Base-by-base conservation (phyloP, 2,888 invertebrate species). In the Frankliniella intonsa region DNA sequence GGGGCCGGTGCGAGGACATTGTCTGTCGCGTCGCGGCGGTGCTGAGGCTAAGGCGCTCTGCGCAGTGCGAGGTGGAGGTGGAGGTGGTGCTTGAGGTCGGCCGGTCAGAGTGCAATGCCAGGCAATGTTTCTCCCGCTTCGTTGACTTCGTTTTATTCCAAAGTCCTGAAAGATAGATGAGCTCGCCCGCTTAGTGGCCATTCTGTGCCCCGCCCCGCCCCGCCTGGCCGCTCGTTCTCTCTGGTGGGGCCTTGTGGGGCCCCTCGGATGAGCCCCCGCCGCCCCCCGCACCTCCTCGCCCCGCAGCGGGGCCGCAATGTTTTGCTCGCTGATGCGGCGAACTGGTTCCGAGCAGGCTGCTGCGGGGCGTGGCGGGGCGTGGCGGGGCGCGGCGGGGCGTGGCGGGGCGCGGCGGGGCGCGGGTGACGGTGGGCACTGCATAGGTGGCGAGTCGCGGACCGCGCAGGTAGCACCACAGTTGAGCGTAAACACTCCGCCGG, bases 381-480 rank as follows among this genome's bases (percentile, higher is more conserved):
- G 38, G 22, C n/a, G n/a, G 69, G 69, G 69, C 25, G 69, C 11
- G 69, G 69, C 7, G 69, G 22, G 69, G 69, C 10, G 22, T 5
- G 62, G 62, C 55, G 22, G 69, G 69, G 69, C 25, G 69, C 25
- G 22, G 69, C 69, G 5, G 11, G 69, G 69, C 22, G 69, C 38
- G 38, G 38, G 12, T 76, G 69, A 12, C 69, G 12, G 69, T 22
- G 69, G 69, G 22, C 22, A 76, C 69, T 76, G 69, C 69, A 76
- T 76, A 76, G 69, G 69, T 76, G 25, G 19, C 62, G 69, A 76
- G 69, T 10, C 69, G 69, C 69, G 69, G 22, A 25, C 69, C 69
- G 69, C 25, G 22, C 69, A 22, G 62, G 62, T 17, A 10, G 62
- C 69, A 25, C 69, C 69, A 38, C 38, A 76, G 69, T 76, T 9